A percentile compares a stretch with the other conserved stretches of the same genome.
Evolutionary conservation across 2,113 vertebrate species (phyloP).

Genomic region (Porphyrio hochstetteri): DNA sequence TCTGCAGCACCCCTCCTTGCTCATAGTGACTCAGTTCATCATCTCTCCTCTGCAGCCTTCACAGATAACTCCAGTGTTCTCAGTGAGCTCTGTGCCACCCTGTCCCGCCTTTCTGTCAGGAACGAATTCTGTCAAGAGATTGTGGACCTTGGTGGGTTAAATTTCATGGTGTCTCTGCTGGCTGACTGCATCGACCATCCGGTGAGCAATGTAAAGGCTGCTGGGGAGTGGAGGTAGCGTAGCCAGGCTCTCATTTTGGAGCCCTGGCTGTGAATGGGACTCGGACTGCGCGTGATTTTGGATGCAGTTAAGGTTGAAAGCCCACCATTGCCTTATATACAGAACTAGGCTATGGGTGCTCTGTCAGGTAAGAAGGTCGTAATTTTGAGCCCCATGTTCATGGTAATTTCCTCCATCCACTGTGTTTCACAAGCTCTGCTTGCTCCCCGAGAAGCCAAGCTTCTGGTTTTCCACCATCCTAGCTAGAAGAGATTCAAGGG

Average conservation of each 20-base stretch:
- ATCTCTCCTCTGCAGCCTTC: constrained; percentile 76
- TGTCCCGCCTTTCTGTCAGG: constrained; percentile 88
- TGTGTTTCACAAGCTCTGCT: neutral
- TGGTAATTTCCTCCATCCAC: neutral
- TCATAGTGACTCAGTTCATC: neutral
- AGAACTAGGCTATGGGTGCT: neutral
- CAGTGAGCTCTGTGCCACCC: constrained; percentile 88
- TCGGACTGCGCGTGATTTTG: neutral
- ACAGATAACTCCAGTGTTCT: constrained; percentile 76
- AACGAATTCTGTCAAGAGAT: constrained; percentile 98
- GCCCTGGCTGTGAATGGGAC: neutral
- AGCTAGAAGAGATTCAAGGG: neutral
- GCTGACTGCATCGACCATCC: constrained; percentile 84
- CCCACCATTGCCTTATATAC: fast-evolving
- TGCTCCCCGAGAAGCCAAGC: neutral
- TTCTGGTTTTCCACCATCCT: neutral
- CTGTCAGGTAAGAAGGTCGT: neutral
- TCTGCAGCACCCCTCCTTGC: neutral
- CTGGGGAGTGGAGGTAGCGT: neutral
- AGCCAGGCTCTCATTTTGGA: neutral
- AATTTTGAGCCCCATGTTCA: neutral
- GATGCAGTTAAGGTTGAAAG: neutral
- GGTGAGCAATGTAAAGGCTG: neutral
- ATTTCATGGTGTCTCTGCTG: constrained; percentile 85
- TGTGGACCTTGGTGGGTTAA: constrained; percentile 89